A percentile compares a stretch with the other conserved stretches of the same genome.
phyloP scores from a whole-genome alignment of 2,888 invertebrate species.

The Panzeria rudis region DNA sequence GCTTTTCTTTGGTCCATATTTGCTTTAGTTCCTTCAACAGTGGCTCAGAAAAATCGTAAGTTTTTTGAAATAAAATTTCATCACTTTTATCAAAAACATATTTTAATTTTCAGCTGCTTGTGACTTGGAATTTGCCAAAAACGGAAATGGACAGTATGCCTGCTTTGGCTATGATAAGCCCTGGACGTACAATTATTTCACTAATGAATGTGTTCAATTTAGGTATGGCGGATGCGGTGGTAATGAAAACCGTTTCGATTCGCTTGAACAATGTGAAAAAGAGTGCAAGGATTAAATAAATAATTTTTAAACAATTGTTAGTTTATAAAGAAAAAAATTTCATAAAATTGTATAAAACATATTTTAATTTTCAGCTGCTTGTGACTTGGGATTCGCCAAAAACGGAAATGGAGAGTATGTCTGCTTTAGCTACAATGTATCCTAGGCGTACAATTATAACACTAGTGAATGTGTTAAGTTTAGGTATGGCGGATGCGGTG shows the following conservation, averaged over 20 bases:
- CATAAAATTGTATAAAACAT: neutral
- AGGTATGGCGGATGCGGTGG: neutral
- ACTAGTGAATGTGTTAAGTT: neutral
- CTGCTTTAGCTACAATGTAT: neutral
- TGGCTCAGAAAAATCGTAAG: neutral
- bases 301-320: too few relatives aligned
- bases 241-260: neutral
- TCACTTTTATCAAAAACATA: neutral
- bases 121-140: neutral
- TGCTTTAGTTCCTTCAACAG: neutral
- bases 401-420: neutral
- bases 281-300: neutral
- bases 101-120: neutral
- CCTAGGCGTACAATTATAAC: neutral
- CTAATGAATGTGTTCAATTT: neutral
- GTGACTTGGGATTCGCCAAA: neutral
- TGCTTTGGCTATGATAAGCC: neutral
- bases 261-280: neutral
- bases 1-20: neutral
- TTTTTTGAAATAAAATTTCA: neutral
- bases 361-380: neutral
- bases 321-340: neutral
- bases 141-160: neutral
- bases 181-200: neutral
- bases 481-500: neutral